Evolutionary conservation across 2,888 invertebrate species (phyloP).

Genomic region (Calephelis perditalis): DNA sequence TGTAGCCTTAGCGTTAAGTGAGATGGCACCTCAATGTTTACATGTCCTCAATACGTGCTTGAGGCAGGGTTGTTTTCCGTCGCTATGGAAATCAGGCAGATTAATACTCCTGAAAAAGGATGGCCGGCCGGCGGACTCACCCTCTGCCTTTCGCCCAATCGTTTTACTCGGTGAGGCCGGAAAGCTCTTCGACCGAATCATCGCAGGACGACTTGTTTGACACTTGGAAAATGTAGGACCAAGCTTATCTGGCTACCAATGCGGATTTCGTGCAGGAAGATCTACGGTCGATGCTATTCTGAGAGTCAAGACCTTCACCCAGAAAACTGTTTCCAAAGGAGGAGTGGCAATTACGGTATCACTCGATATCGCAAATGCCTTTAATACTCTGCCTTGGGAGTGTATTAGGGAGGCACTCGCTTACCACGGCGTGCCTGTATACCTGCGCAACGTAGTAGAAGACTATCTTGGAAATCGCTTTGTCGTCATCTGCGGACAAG

Average conservation of each 20-base stretch:
- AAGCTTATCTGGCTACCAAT: background rate
- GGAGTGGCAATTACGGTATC: too few species aligned
- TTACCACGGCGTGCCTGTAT: too few species aligned
- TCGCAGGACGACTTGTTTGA: background rate
- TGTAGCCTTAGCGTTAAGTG: background rate
- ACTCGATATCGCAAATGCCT: too few species aligned
- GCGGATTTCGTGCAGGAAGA: background rate
- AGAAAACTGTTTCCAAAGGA: too few species aligned
- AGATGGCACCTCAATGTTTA: conserved; percentile 3
- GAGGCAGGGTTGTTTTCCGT: conserved; percentile 2
- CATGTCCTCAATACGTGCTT: background rate
- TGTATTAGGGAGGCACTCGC: too few species aligned
- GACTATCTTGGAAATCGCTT: too few species aligned
- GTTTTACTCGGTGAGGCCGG: background rate
- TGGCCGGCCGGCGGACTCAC: too few species aligned
- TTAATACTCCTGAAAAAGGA: too few species aligned
- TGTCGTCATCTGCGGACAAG: too few species aligned
- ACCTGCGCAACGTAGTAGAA: too few species aligned
- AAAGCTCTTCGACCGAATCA: background rate
- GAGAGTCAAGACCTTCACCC: background rate
- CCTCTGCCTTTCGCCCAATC: background rate
- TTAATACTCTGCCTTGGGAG: too few species aligned
- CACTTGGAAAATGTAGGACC: background rate
- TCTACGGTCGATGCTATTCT: background rate
- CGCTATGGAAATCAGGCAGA: too few species aligned